Conservation (phyloP, 2,888 invertebrate genomes). For the Tipula vernalis region DNA sequence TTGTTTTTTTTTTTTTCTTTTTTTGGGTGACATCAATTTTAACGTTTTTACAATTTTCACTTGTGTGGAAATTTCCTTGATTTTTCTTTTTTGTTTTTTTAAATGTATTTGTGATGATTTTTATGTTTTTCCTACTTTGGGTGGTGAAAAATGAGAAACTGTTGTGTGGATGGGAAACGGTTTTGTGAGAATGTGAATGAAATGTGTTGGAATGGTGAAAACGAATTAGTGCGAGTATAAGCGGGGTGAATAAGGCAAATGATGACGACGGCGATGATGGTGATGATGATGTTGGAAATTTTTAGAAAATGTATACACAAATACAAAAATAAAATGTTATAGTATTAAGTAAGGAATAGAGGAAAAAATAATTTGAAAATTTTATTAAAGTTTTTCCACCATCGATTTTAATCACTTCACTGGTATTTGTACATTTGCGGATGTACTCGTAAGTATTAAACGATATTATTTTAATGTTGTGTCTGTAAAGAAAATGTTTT, state of each 20-base stretch:
- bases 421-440: not conserved
- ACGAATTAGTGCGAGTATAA: not conserved
- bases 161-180: not conserved
- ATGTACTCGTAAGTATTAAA: not conserved
- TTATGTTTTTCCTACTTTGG: not conserved
- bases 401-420: not conserved
- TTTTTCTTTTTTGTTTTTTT: not conserved
- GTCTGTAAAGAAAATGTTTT: not conserved
- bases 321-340: not conserved
- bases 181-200: not conserved
- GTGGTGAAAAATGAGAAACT: not conserved
- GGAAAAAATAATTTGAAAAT: not conserved
- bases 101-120: not conserved
- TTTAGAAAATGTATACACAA: not conserved
- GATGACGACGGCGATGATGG: not conserved
- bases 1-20: not conserved
- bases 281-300: not conserved
- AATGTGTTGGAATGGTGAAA: not conserved
- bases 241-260: not conserved
- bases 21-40: not conserved
- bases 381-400: not conserved
- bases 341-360: not conserved
- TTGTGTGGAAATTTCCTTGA: not conserved
- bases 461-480: not conserved
- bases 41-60: not conserved